Percentiles rank a stretch among this genome's conserved stretches.
phyloP scores from a whole-genome alignment of 2,888 invertebrate genomes.

The Sepioteuthis lessoniana region DNA sequence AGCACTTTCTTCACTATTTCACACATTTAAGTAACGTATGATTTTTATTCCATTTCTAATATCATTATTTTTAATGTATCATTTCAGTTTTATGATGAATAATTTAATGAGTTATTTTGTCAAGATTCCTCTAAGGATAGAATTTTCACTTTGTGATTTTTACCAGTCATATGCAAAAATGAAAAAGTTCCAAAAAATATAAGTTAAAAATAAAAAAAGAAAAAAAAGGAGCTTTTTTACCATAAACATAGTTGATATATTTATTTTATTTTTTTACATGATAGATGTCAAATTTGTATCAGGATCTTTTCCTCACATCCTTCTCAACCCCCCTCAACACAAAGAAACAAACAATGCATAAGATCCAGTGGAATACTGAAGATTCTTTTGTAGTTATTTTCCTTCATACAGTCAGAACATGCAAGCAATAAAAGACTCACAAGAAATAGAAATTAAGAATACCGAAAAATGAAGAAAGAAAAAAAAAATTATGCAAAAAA shows the following conservation, averaged over 20 bases:
- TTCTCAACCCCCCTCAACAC: neutral
- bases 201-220: neutral
- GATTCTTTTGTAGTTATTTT: conserved; percentile 8
- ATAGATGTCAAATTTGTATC: conserved; percentile 8
- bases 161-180: neutral
- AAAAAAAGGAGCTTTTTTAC: neutral
- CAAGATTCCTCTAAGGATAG: neutral
- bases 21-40: no score
- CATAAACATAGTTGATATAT: neutral
- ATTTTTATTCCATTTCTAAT: no score
- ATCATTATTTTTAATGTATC: no score
- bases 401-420: neutral
- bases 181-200: no score
- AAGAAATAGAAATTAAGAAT: neutral
- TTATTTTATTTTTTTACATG: neutral
- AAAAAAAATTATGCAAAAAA: neutral
- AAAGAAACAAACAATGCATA: neutral
- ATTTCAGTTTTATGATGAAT: neutral
- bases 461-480: neutral
- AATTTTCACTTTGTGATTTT: neutral
- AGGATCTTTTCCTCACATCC: neutral
- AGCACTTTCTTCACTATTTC: no score
- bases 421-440: conserved; percentile 33
- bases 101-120: neutral
- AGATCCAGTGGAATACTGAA: neutral